Conservation (phyloP, 2,888 invertebrate genomes). For the Rambutsinella grinnellia region DNA sequence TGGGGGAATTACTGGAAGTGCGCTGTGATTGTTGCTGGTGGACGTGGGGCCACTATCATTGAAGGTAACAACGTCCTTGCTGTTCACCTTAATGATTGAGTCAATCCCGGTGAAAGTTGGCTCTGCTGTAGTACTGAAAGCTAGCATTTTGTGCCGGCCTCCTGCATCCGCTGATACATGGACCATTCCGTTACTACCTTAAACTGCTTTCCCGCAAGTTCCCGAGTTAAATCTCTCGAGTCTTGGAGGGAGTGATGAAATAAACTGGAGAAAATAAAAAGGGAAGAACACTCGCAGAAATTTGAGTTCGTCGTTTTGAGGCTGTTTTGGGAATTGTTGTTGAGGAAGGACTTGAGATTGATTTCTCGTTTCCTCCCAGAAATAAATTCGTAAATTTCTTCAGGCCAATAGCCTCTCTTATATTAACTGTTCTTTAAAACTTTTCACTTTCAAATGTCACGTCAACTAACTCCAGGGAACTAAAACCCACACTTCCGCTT, state of each 20-base stretch:
- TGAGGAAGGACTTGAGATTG: too few relatives aligned
- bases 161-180: constrained; percentile 63
- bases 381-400: too few relatives aligned
- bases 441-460: too few relatives aligned
- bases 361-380: too few relatives aligned
- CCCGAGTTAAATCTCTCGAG: neutral
- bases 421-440: too few relatives aligned
- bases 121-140: constrained; percentile 61
- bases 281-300: neutral
- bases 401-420: too few relatives aligned
- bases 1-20: constrained; percentile 4
- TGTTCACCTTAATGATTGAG: constrained; percentile 57
- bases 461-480: too few relatives aligned
- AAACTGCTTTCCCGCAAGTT: neutral
- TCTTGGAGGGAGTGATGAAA: neutral
- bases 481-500: too few relatives aligned
- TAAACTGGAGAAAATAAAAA: neutral
- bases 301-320: neutral
- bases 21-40: constrained; percentile 5
- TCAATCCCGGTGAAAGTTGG: constrained; percentile 59
- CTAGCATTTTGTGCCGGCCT: constrained; percentile 66
- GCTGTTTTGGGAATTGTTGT: too few relatives aligned
- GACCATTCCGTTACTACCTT: constrained; percentile 62
- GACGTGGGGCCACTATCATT: constrained; percentile 47
- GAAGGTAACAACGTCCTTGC: constrained; percentile 45